Conservation (phyloP, 2,113 vertebrate species). For the Puntigrus tetrazona region DNA sequence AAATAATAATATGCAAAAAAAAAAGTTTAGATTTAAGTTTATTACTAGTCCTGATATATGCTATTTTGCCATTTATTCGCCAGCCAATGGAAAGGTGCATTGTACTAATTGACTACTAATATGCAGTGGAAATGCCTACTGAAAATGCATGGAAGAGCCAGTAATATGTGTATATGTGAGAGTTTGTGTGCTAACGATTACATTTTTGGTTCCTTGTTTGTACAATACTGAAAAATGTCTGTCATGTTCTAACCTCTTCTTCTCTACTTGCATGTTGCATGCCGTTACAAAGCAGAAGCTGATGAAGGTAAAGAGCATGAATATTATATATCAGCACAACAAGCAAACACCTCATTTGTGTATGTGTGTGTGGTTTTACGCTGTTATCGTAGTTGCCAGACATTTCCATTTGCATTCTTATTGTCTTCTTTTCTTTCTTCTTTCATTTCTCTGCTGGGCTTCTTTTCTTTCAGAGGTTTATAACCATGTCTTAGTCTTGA, state of each 20-base stretch:
- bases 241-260: conserved; percentile 50
- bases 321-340: conserved; percentile 36
- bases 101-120: not conserved
- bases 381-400: conserved; percentile 64
- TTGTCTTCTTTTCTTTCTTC: conserved; percentile 62
- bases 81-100: not conserved
- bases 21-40: not conserved
- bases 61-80: not conserved
- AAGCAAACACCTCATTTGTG: conserved; percentile 54
- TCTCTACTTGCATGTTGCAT: conserved; percentile 96
- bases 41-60: not conserved
- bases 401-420: conserved; percentile 72
- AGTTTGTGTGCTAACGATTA: not conserved
- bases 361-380: conserved; percentile 47
- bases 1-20: not conserved
- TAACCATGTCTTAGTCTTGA: conserved; percentile 47
- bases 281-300: conserved; percentile 89
- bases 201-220: conserved; percentile 16
- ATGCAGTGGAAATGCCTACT: not conserved
- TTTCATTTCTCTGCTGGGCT: conserved; percentile 44
- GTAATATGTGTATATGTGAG: not conserved
- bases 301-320: conserved; percentile 87
- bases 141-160: not conserved
- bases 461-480: conserved; percentile 32
- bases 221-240: conserved; percentile 19